Base-by-base conservation (phyloP, 2,888 invertebrate genomes). In the Nemotelus nigrinus region DNA sequence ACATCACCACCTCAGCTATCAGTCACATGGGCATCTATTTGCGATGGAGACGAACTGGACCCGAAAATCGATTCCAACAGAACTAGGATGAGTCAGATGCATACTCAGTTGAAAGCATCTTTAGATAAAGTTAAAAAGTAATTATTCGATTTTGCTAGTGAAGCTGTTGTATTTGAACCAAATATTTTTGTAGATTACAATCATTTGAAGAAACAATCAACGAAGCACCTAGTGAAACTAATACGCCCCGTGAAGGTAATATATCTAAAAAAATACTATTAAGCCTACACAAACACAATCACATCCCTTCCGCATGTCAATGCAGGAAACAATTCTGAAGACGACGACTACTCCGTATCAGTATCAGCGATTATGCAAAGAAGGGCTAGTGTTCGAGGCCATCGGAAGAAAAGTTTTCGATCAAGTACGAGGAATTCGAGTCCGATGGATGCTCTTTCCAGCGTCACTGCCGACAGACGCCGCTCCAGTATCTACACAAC, bases 331-430 rank as follows among this genome's bases (percentile, higher is more conserved):
- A 70, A 63, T 10, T 77, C 77, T 1, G 94, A 94, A 81, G 94
- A 95, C 80, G 94, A 94, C 82, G 96, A 96, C 85, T 96, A 96
- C 85, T 95, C 95, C 0, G 92, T 92, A 6, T 96, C 96, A 82
- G 92, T 95, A 77, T 94, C 93, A 83, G 96, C 93, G 2, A 95
- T 96, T 82, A 90, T 96, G 83, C 93, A 93, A 85, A 89, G 94
- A 77, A 89, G 94, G 76, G 94, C 93, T 72, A 95, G 94, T 80
- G 90, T 92, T 48, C 90, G 93, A 76, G 90, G 92, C 65, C 92
- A 92, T 3, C 89, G 92, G 76, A 87, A 85, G 82, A 86, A 86
- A 80, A 91, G 93, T 79, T 90, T 90, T 45, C 89, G 90, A 76
- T 89, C 89, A 74, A 89, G 90, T 80, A 87, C 91, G 65, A 87